phyloP scores from a whole-genome alignment of 2,888 invertebrate species.

The Pollenia amentaria region DNA sequence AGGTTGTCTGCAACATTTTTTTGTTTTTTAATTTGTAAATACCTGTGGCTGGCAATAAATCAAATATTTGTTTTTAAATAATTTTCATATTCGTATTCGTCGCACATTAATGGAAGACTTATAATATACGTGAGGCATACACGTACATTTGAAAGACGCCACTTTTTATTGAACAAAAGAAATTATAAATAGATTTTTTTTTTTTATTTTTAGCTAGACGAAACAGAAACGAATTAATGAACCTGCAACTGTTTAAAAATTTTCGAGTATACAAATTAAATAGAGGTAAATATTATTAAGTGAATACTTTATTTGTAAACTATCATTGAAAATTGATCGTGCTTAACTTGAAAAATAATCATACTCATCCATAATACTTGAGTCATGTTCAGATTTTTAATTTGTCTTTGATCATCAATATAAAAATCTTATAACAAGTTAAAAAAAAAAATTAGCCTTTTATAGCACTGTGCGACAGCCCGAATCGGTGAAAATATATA shows the following conservation, averaged over 20 bases:
- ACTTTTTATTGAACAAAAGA: constrained; percentile 18
- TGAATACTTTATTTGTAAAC: not conserved
- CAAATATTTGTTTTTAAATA: constrained; percentile 62
- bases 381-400: not conserved
- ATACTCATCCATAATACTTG: not conserved
- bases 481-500: no score
- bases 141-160: constrained; percentile 54
- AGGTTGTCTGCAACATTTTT: constrained; percentile 55
- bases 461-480: no score
- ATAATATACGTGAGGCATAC: not conserved
- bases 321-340: not conserved
- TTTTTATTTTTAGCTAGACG: constrained; percentile 20
- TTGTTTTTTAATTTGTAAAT: constrained; percentile 47
- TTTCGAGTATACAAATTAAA: constrained; percentile 9
- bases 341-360: not conserved
- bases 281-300: not conserved
- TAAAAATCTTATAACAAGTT: not conserved
- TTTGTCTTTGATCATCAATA: not conserved
- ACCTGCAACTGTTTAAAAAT: constrained; percentile 32
- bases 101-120: constrained; percentile 23
- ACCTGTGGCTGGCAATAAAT: constrained; percentile 63
- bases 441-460: no score
- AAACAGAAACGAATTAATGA: constrained; percentile 11
- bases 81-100: constrained; percentile 53
- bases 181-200: constrained; percentile 21